A percentile compares a stretch with the other conserved stretches of the same genome.
These are phyloP conservation scores for Phasianus colchicus DNA, from an alignment of 2,113 vertebrate genomes.

Conservation along the genomic window DNA sequence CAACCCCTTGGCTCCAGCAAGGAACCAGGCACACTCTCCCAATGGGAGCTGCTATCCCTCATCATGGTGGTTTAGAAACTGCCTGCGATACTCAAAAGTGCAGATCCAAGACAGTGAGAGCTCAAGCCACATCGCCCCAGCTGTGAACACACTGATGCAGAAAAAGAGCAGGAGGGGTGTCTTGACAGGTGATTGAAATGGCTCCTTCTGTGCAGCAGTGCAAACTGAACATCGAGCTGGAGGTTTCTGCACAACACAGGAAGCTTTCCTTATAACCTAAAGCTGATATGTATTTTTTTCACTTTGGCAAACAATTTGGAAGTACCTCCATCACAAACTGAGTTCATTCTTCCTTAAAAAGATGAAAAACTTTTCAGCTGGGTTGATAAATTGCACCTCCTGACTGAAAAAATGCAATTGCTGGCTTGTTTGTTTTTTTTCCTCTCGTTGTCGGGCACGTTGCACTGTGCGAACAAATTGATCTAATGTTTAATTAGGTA, in stretches of 20 bases:
- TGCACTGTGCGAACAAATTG: not conserved
- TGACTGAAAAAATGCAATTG: not conserved
- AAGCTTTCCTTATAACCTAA: not conserved
- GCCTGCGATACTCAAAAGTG: not conserved
- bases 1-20: not conserved
- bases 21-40: not conserved
- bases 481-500: constrained; percentile 3
- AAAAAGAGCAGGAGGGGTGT: not conserved
- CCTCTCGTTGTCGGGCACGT: not conserved
- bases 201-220: not conserved
- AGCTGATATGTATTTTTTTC: not conserved
- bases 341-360: not conserved
- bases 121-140: not conserved
- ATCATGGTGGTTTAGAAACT: accelerated
- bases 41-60: not conserved
- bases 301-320: not conserved
- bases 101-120: not conserved
- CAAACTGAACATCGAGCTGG: not conserved
- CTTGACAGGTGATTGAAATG: accelerated
- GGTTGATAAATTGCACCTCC: not conserved
- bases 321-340: not conserved
- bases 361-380: not conserved
- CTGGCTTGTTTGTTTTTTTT: not conserved
- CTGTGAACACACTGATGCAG: accelerated
- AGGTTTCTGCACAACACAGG: not conserved